Evolutionary conservation across 2,888 invertebrate genomes (phyloP).

Genomic region (Oxytorus armatus): DNA sequence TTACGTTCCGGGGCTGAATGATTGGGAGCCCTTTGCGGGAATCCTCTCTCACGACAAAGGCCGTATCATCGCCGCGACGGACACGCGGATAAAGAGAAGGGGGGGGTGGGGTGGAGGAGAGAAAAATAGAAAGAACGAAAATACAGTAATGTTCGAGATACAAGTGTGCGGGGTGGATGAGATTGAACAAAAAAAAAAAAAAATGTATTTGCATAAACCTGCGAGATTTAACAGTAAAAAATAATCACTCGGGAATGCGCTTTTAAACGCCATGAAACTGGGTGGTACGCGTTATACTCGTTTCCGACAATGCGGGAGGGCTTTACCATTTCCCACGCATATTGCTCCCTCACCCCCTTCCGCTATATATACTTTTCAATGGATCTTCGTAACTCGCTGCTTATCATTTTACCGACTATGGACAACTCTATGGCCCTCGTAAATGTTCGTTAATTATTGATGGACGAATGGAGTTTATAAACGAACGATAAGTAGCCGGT

Average conservation of each 20-base stretch:
- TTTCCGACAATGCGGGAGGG: constrained; percentile 57
- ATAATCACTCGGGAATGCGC: constrained; percentile 55
- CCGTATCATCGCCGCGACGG: constrained; percentile 75
- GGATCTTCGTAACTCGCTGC: constrained; percentile 24
- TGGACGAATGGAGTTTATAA: constrained; percentile 59
- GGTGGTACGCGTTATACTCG: constrained; percentile 47
- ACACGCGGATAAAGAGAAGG: too few species aligned
- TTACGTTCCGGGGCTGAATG: constrained; percentile 83
- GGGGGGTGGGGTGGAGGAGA: constrained; percentile 2
- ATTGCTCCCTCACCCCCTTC: not conserved
- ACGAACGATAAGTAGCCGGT: constrained; percentile 52
- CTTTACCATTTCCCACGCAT: constrained; percentile 64
- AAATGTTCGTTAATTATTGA: constrained; percentile 63
- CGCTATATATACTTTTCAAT: constrained; percentile 7
- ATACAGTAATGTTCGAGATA: constrained; percentile 44
- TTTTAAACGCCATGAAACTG: constrained; percentile 41
- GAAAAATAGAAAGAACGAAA: constrained; percentile 20
- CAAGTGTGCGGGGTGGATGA: constrained; percentile 31
- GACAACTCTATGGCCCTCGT: constrained; percentile 50
- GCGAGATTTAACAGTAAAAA: constrained; percentile 59
- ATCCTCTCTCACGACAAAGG: constrained; percentile 81
- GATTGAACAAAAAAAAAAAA: constrained; percentile 46
- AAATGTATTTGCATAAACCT: constrained; percentile 63
- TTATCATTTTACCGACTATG: constrained; percentile 35
- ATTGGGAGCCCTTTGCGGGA: constrained; percentile 82